Evolutionary conservation across 2,888 invertebrate genomes (phyloP).

Genomic region (Geophilus truncorum): DNA sequence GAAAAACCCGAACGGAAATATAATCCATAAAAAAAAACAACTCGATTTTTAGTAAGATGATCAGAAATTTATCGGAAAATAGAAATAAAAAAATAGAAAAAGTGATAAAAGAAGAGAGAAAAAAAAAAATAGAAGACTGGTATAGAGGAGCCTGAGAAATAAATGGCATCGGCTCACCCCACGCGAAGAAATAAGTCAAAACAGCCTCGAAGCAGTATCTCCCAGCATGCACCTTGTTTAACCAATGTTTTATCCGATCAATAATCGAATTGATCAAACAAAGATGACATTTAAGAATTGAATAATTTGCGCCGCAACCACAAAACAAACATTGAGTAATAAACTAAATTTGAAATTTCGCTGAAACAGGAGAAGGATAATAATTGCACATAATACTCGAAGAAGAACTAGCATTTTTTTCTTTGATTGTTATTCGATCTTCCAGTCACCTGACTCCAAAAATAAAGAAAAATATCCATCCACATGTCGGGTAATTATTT

Average conservation of each 20-base stretch:
- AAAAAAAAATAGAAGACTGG: neutral
- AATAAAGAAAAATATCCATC: too few species aligned
- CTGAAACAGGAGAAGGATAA: neutral
- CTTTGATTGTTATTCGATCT: neutral
- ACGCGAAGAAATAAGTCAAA: constrained; percentile 6
- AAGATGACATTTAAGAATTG: neutral
- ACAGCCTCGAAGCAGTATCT: neutral
- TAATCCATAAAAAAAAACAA: constrained; percentile 1
- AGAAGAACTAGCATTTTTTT: neutral
- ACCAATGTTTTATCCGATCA: constrained; percentile 1
- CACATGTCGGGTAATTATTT: too few species aligned
- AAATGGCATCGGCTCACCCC: neutral
- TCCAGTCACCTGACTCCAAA: neutral
- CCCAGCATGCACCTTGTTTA: constrained; percentile 9
- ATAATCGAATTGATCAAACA: neutral
- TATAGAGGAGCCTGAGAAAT: neutral
- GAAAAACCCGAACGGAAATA: neutral
- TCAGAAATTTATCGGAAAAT: constrained; percentile 23
- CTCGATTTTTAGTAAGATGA: neutral
- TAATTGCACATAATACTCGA: neutral
- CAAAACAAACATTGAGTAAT: too few species aligned
- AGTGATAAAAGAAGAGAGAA: neutral
- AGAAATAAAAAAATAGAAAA: neutral
- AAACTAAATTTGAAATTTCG: neutral
- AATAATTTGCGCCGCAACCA: too few species aligned